Percentiles rank a stretch among this genome's conserved stretches.
Conservation (phyloP, 2,888 invertebrate genomes). For the Metacarcinus magister region DNA sequence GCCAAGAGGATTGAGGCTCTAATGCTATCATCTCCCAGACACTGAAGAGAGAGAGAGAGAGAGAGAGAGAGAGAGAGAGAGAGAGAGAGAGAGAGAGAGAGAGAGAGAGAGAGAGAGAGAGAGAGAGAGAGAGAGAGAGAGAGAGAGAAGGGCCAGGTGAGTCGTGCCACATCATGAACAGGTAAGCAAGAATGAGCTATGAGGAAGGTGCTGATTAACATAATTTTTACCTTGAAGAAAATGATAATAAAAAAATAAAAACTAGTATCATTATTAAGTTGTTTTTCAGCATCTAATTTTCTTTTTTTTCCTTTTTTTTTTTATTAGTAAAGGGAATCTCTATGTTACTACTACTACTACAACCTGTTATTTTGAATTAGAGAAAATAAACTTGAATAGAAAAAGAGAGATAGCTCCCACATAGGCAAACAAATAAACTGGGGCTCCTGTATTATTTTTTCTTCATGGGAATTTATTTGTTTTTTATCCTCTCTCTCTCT, state of each 20-base stretch:
- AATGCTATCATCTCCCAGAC: neutral
- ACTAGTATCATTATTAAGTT: neutral
- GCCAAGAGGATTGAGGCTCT: neutral
- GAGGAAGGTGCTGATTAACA: neutral
- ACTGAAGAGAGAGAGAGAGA: too few relatives aligned
- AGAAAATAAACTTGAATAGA: too few relatives aligned
- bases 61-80: neutral
- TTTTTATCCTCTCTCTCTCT: too few relatives aligned
- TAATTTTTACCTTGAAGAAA: neutral
- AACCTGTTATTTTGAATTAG: too few relatives aligned
- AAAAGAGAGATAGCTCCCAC: too few relatives aligned
- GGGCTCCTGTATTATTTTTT: too few relatives aligned
- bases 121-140: constrained; percentile 8
- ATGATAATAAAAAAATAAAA: neutral
- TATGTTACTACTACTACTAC: too few relatives aligned
- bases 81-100: constrained; percentile 23
- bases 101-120: constrained; percentile 26
- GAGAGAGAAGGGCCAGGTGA: neutral
- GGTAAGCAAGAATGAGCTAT: neutral
- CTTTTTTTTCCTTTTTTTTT: too few relatives aligned
- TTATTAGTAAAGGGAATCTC: too few relatives aligned
- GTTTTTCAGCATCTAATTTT: neutral
- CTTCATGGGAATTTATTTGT: too few relatives aligned
- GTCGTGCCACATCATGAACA: neutral
- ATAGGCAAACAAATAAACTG: too few relatives aligned